Evolutionary conservation across 1,140 invertebrate genomes (phyloP), one percentile per base, ranked within the genome.

Genomic region (Drosophila parvula): DNA sequence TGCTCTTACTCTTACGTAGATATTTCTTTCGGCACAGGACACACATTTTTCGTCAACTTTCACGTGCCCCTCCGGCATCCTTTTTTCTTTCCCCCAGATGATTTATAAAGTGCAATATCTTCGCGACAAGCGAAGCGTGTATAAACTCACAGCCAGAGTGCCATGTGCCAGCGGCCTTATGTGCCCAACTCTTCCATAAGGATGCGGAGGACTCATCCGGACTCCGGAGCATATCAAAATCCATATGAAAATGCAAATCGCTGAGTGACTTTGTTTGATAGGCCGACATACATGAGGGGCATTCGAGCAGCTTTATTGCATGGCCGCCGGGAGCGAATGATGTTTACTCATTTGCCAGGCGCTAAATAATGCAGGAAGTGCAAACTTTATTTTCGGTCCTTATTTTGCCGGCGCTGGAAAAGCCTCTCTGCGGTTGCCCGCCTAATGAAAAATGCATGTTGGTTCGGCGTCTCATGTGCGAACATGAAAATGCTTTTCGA

Each of bases 71-170:
- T 18, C 16, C 34, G 44, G 40, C 61, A 3, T 10, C 30, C 8
- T 14, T 36, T 27, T 56, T 36, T 76, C 7, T 22, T 22, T 22
- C 36, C 60, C 82, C 82, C 67, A 57, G 63, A 67, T 88, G 83
- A 83, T 83, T 76, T 82, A 86, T 86, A 83, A 88, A 88, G 82
- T 86, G 82, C 82, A 86, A 79, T 86, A 88, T 73, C 68, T 71
- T 47, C 34, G 79, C 63, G 61, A 59, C 79, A 59, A 67, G 38
- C 71, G 51, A 64, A 88, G 67, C 79, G 80, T 74, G 70, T 74
- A 74, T 76, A 82, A 79, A 88, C 82, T 79, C 64, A 62, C 51
- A 18, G 48, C 1, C n/a, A 51, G 28, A 34, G 70, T 55, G 48
- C 27, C 51, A 48, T 57, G 47, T 57, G 30, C 65, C 41, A 18